Conservation (phyloP, 2,113 vertebrate genomes). For the Entelurus aequoreus region DNA sequence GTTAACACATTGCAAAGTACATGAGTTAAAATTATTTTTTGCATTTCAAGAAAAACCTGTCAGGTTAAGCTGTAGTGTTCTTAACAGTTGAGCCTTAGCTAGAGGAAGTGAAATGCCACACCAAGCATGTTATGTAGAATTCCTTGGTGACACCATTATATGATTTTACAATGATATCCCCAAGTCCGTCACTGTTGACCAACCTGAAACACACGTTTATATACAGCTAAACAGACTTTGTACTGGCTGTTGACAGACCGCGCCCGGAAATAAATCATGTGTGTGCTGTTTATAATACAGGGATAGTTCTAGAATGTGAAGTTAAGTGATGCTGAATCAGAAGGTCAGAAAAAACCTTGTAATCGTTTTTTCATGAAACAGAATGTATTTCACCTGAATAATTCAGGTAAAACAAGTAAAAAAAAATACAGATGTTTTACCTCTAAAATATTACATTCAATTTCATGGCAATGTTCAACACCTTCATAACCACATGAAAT, state of each 20-base stretch:
- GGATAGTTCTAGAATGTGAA: not conserved
- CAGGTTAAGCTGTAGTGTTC: not conserved
- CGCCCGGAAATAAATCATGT: slow-evolving; percentile 3
- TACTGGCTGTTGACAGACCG: not conserved
- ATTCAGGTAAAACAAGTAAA: too few relatives aligned
- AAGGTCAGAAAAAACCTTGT: not conserved
- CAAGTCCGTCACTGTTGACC: not conserved
- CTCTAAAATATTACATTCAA: too few relatives aligned
- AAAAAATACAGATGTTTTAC: too few relatives aligned
- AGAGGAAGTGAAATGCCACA: not conserved
- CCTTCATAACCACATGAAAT: too few relatives aligned
- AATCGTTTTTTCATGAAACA: too few relatives aligned
- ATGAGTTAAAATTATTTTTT: too few relatives aligned
- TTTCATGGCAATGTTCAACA: too few relatives aligned
- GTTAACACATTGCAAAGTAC: too few relatives aligned
- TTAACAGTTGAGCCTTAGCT: not conserved
- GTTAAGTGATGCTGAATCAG: not conserved
- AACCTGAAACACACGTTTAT: slow-evolving; percentile 9
- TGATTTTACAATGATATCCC: not conserved
- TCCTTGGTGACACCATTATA: not conserved
- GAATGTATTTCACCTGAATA: too few relatives aligned
- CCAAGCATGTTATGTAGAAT: not conserved
- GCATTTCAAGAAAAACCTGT: too few relatives aligned
- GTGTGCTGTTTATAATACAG: not conserved
- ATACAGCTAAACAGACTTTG: not conserved